Percentiles rank a stretch among this genome's conserved stretches.
These are phyloP conservation scores for Petrocephalus schoutedeni DNA, from an alignment of 2,797 vertebrate genomes.

Conservation along the genomic window DNA sequence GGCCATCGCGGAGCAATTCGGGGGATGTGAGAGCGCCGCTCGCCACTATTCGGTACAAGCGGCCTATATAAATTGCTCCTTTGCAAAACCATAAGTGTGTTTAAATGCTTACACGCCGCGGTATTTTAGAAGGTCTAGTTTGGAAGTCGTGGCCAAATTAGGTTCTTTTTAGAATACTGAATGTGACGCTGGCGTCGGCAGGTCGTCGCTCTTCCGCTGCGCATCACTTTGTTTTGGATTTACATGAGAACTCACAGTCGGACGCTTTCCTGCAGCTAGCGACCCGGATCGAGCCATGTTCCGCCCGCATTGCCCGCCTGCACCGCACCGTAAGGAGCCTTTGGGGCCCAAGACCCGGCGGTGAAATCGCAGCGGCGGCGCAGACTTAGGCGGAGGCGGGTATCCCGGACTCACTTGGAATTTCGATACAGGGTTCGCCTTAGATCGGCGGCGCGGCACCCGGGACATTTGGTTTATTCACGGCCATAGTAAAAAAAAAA, in stretches of 20 bases:
- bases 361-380: neutral
- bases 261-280: neutral
- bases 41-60: neutral
- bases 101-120: neutral
- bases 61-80: neutral
- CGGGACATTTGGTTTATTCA: neutral
- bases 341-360: neutral
- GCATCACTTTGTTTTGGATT: constrained; percentile 1
- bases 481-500: neutral
- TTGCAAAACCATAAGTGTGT: neutral
- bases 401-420: neutral
- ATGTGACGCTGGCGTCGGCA: neutral
- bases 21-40: constrained; percentile 39
- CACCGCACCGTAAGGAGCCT: neutral
- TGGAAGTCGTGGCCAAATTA: neutral
- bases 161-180: neutral
- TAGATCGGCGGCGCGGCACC: neutral
- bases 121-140: neutral
- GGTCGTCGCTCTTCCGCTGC: neutral
- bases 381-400: neutral
- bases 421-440: neutral
- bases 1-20: constrained; percentile 40
- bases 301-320: neutral
- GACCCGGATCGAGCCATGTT: neutral
- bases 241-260: neutral